phyloP scores from a whole-genome alignment of 2,888 invertebrate species.

The Aquatica leii region DNA sequence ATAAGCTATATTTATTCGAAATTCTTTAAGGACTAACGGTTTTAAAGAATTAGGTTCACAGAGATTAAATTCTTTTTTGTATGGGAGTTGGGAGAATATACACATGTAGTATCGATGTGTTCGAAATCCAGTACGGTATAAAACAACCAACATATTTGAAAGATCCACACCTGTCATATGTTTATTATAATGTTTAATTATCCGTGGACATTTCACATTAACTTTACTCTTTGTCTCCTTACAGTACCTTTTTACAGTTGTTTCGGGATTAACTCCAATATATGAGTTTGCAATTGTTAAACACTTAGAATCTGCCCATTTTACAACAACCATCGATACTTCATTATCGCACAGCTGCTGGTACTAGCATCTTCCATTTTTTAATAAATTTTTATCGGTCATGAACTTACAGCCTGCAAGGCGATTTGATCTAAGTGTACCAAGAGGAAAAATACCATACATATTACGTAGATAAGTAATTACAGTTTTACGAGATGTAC shows the following conservation, averaged over 20 bases:
- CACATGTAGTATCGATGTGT: background rate
- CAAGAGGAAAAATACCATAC: conserved; percentile 17
- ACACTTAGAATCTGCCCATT: conserved; percentile 41
- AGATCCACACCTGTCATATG: background rate
- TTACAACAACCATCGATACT: conserved; percentile 35
- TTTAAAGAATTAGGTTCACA: too few relatives aligned
- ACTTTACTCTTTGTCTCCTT: background rate
- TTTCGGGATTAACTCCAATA: background rate
- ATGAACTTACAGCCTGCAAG: conserved; percentile 17
- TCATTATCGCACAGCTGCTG: conserved; percentile 26
- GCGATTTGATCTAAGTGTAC: conserved; percentile 23
- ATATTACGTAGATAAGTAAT: conserved; percentile 25
- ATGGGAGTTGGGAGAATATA: background rate
- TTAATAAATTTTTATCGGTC: conserved; percentile 24
- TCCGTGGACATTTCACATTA: background rate
- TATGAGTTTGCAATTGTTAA: conserved; percentile 37
- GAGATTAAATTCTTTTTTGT: too few relatives aligned
- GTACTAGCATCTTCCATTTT: conserved; percentile 28
- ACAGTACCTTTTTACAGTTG: background rate
- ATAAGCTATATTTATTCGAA: too few relatives aligned
- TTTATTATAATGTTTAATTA: background rate
- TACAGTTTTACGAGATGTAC: conserved; percentile 16
- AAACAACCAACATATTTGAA: background rate
- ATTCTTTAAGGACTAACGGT: too few relatives aligned
- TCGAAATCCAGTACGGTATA: background rate